Conservation (phyloP, 2,888 invertebrate species). For the Odontothrips loti region DNA sequence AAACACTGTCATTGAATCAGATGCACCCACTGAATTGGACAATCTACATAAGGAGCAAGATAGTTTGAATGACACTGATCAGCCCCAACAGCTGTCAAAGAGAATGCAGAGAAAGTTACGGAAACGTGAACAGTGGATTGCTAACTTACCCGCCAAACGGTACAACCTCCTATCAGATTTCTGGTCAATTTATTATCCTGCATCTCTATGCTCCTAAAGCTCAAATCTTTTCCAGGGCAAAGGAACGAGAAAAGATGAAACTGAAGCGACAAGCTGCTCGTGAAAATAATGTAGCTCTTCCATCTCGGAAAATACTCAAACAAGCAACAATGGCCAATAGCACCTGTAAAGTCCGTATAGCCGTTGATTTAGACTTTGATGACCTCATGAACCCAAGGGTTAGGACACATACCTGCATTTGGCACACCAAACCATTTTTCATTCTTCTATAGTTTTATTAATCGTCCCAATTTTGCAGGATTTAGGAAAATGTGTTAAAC, state of each 20-base stretch:
- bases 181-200: not conserved
- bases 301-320: conserved; percentile 76
- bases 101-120: not conserved
- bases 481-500: conserved; percentile 82
- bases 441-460: not conserved
- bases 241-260: conserved; percentile 68
- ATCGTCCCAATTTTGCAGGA: conserved; percentile 52
- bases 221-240: conserved; percentile 46
- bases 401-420: not conserved
- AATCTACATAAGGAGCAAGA: no score
- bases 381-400: conserved; percentile 67
- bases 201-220: not conserved
- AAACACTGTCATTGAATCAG: no score
- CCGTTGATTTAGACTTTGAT: conserved; percentile 88
- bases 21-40: no score
- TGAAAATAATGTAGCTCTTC: conserved; percentile 65
- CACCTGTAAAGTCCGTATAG: conserved; percentile 64
- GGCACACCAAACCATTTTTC: not conserved
- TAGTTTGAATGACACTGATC: not conserved
- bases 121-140: not conserved
- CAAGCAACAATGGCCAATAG: conserved; percentile 64
- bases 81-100: not conserved
- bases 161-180: not conserved
- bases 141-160: not conserved
- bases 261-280: conserved; percentile 65